Evolutionary conservation across 2,888 invertebrate species (phyloP).

Genomic region (Aradus depressus): DNA sequence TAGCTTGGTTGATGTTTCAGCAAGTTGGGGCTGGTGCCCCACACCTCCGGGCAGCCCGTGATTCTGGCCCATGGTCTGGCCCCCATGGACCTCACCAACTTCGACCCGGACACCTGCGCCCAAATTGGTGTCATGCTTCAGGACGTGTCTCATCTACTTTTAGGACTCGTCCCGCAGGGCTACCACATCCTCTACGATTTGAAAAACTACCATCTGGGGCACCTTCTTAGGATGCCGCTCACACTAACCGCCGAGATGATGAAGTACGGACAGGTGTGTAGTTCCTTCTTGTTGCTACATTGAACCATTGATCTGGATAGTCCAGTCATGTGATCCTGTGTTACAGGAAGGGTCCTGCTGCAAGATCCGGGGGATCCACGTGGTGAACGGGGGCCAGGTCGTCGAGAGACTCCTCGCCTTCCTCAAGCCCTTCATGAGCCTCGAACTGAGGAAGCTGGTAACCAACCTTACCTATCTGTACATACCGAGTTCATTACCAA

Average conservation of each 20-base stretch:
- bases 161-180: constrained; percentile 29
- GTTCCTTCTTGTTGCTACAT: no score
- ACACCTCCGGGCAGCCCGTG: constrained; percentile 1
- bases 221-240: constrained; percentile 27
- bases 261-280: constrained; percentile 32
- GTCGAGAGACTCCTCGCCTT: constrained; percentile 29
- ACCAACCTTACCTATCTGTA: no score
- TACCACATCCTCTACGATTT: constrained; percentile 28
- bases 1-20: constrained; percentile 4
- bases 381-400: constrained; percentile 29
- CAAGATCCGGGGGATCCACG: constrained; percentile 29
- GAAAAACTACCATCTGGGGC: constrained; percentile 25
- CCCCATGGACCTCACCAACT: constrained; percentile 3
- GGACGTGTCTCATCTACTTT: constrained; percentile 29
- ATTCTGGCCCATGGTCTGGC: background rate
- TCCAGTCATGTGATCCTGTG: no score
- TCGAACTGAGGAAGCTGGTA: constrained; percentile 23
- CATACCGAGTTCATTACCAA: no score
- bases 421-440: constrained; percentile 30
- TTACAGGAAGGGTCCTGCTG: constrained; percentile 31
- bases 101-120: constrained; percentile 13
- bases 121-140: constrained; percentile 29
- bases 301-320: no score
- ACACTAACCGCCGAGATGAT: constrained; percentile 27
- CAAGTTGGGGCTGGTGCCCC: constrained; percentile 5